Base-by-base conservation (phyloP, 1,140 invertebrate species). In the Tetramorium simillimum region DNA sequence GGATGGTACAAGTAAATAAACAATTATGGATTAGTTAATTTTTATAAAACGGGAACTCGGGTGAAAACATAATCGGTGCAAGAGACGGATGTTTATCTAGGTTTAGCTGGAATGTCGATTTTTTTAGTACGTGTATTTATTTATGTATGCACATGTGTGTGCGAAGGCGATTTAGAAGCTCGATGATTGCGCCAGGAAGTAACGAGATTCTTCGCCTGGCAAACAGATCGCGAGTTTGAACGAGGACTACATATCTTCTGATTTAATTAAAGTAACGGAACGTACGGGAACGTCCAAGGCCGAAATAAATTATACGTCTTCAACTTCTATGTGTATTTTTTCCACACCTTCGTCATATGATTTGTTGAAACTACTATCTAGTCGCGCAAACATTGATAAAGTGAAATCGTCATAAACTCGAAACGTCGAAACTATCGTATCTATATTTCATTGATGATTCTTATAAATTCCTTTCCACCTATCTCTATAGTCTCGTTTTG, bases 231-330 rank as follows among this genome's bases (percentile, higher is more conserved):
- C 40, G 80, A 14, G 40, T 73, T 82, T 53, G 51, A 82, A 33
- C 49, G 80, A 60, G 69, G 53, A 62, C 80, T 84, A 82, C 49
- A 58, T 81, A 72, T 73, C n/a, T 60, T 75, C 80, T 60, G 80
- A 84, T 56, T 84, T 73, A 84, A 84, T 84, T 84, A 84, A 75
- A 62, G 24, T 75, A 75, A 84, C 80, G 80, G 69, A 75, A 84
- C 43, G 40, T 43, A 56, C 65, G 51, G n/a, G 67, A 51, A 73
- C 21, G 56, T 75, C 37, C 80, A 62, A 75, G 69, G 56, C 24
- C 53, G 53, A 73, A 84, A 84, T 84, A 46, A 81, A 73, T 14
- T 21, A 18, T 37, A 62, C 5, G 16, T 84, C 53, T 62, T 37
- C 14, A 56, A 16, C 12, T 3, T 21, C 10, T 18, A 21, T n/a